phyloP scores from a whole-genome alignment of 2,113 vertebrate genomes.

The Elaphurus davidianus region DNA sequence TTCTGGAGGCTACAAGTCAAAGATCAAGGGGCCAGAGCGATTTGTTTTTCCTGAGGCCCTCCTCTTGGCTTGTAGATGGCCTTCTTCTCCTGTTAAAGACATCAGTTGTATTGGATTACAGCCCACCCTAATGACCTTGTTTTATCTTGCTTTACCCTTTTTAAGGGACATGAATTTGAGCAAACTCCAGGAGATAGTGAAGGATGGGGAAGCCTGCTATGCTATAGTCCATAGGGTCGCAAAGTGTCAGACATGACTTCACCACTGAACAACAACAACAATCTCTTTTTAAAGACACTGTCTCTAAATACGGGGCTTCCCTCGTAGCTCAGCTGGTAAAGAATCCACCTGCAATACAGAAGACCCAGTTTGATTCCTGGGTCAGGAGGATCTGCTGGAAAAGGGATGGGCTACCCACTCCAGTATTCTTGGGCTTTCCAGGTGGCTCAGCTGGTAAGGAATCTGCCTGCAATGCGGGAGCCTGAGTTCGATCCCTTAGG shows the following conservation, averaged over 20 bases:
- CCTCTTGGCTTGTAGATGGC: background rate
- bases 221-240: background rate
- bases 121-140: background rate
- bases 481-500: background rate
- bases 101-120: background rate
- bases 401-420: background rate
- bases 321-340: background rate
- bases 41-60: background rate
- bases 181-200: background rate
- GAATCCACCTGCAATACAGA: background rate
- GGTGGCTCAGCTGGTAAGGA: background rate
- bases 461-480: background rate
- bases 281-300: background rate
- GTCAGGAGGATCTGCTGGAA: background rate
- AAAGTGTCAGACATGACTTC: background rate
- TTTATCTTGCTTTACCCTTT: background rate
- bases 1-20: background rate
- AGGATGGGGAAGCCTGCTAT: background rate
- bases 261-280: background rate
- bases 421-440: background rate
- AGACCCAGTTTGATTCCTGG: background rate
- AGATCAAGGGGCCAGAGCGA: background rate
- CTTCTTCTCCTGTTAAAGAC: background rate
- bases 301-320: background rate
- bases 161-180: background rate